Conservation (phyloP, 2,113 vertebrate species). For the Dendrocopos noguchii region DNA sequence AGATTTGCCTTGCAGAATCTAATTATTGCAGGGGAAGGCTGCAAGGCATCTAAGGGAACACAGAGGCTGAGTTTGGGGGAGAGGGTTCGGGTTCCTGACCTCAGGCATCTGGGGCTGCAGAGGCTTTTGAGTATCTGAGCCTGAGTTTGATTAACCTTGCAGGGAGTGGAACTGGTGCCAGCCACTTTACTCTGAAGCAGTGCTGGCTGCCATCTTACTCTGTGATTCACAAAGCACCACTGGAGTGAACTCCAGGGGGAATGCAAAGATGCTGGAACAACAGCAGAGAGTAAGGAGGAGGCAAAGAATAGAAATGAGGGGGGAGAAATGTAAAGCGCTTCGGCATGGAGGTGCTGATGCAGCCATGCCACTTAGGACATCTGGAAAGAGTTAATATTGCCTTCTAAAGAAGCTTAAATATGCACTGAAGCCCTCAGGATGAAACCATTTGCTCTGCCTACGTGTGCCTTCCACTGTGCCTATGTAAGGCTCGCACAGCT, state of each 20-base stretch:
- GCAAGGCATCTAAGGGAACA: conserved; percentile 18
- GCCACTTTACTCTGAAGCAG: background rate
- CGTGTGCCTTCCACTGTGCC: background rate
- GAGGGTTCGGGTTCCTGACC: conserved; percentile 25
- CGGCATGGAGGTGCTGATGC: background rate
- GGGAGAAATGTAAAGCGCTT: background rate
- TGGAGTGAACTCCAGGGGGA: conserved; percentile 61
- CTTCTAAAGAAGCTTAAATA: background rate
- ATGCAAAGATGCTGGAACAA: conserved; percentile 61
- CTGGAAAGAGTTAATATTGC: background rate
- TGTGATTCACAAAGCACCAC: conserved; percentile 56
- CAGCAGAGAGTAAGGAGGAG: conserved; percentile 41
- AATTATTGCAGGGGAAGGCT: conserved; percentile 24
- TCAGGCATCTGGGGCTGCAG: background rate
- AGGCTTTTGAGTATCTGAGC: background rate
- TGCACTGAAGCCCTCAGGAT: background rate
- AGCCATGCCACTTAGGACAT: background rate
- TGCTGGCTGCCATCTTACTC: conserved; percentile 52
- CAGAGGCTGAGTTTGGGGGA: background rate
- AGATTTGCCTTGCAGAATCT: conserved; percentile 38
- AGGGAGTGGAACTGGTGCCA: conserved; percentile 18
- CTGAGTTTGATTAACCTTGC: conserved; percentile 11
- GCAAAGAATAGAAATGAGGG: conserved; percentile 45
- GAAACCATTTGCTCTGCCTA: background rate
- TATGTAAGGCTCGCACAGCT: background rate